Evolutionary conservation across 2,113 vertebrate genomes (phyloP).

Genomic region (Cavia porcellus): DNA sequence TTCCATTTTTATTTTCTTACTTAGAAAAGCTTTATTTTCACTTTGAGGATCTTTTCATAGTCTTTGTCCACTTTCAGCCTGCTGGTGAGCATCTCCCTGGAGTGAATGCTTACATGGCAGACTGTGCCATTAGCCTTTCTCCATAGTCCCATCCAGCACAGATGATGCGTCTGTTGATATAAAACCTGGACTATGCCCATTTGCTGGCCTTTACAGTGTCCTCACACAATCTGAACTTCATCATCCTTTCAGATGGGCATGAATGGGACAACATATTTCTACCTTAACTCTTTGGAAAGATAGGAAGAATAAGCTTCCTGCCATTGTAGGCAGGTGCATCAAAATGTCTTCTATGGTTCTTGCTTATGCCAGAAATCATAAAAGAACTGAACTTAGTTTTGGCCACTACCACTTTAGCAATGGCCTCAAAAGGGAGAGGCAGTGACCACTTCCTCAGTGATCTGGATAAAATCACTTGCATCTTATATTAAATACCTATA

Average conservation of each 20-base stretch:
- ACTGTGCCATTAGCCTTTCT: not conserved
- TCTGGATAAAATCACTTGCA: not conserved
- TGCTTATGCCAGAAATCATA: not conserved
- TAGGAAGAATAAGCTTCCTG: not conserved
- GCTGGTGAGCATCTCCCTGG: not conserved
- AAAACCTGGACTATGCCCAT: not conserved
- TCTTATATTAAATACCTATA: not conserved
- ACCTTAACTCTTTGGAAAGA: not conserved
- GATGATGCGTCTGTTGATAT: not conserved
- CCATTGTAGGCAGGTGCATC: not conserved
- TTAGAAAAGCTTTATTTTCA: not conserved
- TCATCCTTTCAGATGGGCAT: not conserved
- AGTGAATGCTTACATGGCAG: no score
- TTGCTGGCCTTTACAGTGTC: not conserved
- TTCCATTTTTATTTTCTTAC: not conserved
- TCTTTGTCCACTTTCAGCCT: not conserved
- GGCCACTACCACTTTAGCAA: no score
- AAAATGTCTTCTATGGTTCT: not conserved
- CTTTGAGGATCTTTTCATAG: not conserved
- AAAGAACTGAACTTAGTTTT: not conserved
- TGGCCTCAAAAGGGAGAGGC: not conserved
- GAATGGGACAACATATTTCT: not conserved
- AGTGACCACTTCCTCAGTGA: not conserved
- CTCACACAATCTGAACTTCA: not conserved
- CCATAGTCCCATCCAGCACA: not conserved